Evolutionary conservation across 2,888 invertebrate species (phyloP).

Genomic region (Torymus tubicola): DNA sequence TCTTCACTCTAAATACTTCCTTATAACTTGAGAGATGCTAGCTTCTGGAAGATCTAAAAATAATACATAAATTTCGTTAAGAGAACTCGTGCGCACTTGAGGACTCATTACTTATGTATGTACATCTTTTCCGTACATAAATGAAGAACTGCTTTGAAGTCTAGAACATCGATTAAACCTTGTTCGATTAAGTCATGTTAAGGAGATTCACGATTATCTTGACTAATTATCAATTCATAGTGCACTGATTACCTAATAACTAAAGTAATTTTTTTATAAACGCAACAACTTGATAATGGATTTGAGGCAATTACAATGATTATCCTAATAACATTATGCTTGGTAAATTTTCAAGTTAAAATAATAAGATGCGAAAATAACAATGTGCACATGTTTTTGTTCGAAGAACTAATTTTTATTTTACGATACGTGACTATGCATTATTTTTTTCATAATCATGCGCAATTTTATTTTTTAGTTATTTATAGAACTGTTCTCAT

Average conservation of each 20-base stretch:
- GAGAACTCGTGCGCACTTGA: not conserved
- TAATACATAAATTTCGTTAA: slow-evolving; percentile 5
- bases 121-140: not conserved
- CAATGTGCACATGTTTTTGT: not conserved
- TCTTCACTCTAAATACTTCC: too few relatives aligned
- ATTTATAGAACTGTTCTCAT: not conserved
- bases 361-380: slow-evolving; percentile 1
- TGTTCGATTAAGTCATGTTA: slow-evolving; percentile 24
- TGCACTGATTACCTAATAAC: slow-evolving; percentile 18
- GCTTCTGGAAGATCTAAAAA: slow-evolving; percentile 3
- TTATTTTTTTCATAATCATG: not conserved
- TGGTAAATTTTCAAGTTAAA: too few relatives aligned
- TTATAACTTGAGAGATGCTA: too few relatives aligned
- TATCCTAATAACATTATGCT: not conserved
- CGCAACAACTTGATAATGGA: slow-evolving; percentile 33
- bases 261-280: slow-evolving; percentile 10
- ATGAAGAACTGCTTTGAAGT: slow-evolving; percentile 4
- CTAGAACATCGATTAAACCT: slow-evolving; percentile 19
- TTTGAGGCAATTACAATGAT: slow-evolving; percentile 13
- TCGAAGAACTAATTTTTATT: not conserved
- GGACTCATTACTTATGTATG: not conserved
- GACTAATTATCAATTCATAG: slow-evolving; percentile 24
- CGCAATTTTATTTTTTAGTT: not conserved
- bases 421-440: too few relatives aligned
- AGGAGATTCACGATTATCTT: slow-evolving; percentile 24